Evolutionary conservation across 2,888 invertebrate genomes (phyloP), one percentile per base, ranked within the genome.

Genomic region (Loripinus fragilis): DNA sequence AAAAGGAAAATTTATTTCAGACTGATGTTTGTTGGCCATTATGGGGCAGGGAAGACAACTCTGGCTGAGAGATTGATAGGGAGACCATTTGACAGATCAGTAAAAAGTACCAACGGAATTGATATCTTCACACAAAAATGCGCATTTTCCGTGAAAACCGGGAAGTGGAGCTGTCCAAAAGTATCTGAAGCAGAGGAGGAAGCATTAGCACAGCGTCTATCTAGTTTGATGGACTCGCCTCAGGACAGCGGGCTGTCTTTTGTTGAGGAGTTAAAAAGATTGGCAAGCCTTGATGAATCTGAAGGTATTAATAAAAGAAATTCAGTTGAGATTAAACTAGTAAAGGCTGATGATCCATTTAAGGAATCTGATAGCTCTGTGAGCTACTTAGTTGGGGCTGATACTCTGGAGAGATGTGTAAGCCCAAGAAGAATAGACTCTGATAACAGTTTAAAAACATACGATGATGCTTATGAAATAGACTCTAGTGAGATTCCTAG

Each of bases 31-130:
- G 71, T 84, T 2, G 84, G 84, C 71, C 81, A 84, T 66, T 76
- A 80, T 69, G 84, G 84, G 1, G 79, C 84, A 0, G 84, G 84
- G 12, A 84, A 84, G 45, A 81, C 84, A 0, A 81, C 81, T 15
- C 52, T 84, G 48, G 81, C 84, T 55, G 80, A 81, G 72, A 70
- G 84, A 28, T 77, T 84, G 7, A 81, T 84, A 77, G 84, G 84
- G 45, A 73, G 78, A 71, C 80, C 79, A 2, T 81, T 80, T 67
- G 76, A 71, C 10, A 70, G 78, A 42, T 77, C 72, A 12, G 28
- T 28, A 3, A 81, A 78, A 17, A 80, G 81, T 70, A 84, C 84
- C 0, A 84, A 84, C 28, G 84, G 84, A 17, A 84, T 84, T 12
- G 84, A 84, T 38, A 78, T 84, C 15, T 77, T 81, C 41, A 75